phyloP scores from a whole-genome alignment of 2,888 invertebrate species.

The Tachina grossa region DNA sequence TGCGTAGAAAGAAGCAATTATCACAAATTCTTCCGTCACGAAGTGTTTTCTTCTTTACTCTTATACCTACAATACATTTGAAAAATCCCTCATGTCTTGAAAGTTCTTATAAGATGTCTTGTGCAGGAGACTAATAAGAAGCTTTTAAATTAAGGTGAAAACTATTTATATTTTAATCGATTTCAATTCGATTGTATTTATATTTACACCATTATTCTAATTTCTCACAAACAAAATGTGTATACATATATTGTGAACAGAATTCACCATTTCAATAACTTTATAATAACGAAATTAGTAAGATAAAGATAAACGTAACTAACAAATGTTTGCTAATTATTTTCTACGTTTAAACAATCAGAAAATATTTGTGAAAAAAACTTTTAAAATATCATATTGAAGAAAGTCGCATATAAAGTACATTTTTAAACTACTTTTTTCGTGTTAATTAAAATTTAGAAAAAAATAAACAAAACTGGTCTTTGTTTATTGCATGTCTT shows the following conservation, averaged over 20 bases:
- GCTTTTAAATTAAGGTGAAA: too few species aligned
- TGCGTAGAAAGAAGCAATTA: too few species aligned
- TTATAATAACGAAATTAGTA: not conserved
- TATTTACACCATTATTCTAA: too few species aligned
- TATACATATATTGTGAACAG: not conserved
- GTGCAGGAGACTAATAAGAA: too few species aligned
- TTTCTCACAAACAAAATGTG: too few species aligned
- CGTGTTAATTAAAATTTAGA: conserved; percentile 54
- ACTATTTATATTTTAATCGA: too few species aligned
- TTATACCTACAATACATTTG: too few species aligned
- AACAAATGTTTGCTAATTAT: conserved; percentile 34
- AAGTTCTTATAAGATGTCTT: too few species aligned
- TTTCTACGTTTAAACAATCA: conserved; percentile 20
- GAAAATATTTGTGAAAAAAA: not conserved
- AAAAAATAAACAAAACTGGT: conserved; percentile 15
- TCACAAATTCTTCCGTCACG: too few species aligned
- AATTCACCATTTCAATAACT: not conserved
- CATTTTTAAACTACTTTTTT: conserved; percentile 24
- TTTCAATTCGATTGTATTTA: too few species aligned
- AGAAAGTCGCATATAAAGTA: not conserved
- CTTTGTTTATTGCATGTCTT: conserved; percentile 41
- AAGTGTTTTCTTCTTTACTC: too few species aligned
- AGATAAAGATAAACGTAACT: not conserved
- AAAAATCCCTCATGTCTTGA: too few species aligned
- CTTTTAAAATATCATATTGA: conserved; percentile 10